Evolutionary conservation across 2,888 invertebrate species (phyloP).

Genomic region (Epinotia demarniana): DNA sequence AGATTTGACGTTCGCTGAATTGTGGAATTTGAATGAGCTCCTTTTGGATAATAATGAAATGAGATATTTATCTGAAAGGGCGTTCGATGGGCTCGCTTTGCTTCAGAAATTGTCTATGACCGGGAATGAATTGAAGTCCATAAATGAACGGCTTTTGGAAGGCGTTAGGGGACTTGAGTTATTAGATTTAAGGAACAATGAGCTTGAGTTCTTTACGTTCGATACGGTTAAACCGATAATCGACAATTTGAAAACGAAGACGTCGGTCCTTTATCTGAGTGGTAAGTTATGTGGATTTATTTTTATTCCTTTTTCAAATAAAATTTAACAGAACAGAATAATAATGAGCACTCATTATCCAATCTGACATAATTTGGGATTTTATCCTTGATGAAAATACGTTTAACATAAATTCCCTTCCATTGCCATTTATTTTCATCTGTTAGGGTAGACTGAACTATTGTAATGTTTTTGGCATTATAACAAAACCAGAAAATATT

Average conservation of each 20-base stretch:
- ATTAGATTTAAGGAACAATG: conserved; percentile 91
- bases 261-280: conserved; percentile 76
- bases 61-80: conserved; percentile 90
- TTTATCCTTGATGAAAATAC: conserved; percentile 22
- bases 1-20: conserved; percentile 91
- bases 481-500: conserved; percentile 31
- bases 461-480: conserved; percentile 21
- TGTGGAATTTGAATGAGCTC: conserved; percentile 89
- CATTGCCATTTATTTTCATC: conserved; percentile 4
- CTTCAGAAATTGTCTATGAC: conserved; percentile 90
- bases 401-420: conserved; percentile 14
- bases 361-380: conserved; percentile 21
- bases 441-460: conserved; percentile 13
- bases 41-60: conserved; percentile 89
- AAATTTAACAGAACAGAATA: conserved; percentile 19
- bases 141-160: conserved; percentile 89
- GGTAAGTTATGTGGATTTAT: conserved; percentile 61
- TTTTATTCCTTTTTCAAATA: conserved; percentile 40
- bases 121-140: conserved; percentile 89
- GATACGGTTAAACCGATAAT: conserved; percentile 90
- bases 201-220: conserved; percentile 89
- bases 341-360: conserved; percentile 27
- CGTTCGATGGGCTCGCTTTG: conserved; percentile 90
- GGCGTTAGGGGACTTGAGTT: conserved; percentile 90
- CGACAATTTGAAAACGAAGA: conserved; percentile 87